A percentile compares a stretch with the other conserved stretches of the same genome.
Conservation (phyloP, 2,113 vertebrate species). For the Nanger granti region DNA sequence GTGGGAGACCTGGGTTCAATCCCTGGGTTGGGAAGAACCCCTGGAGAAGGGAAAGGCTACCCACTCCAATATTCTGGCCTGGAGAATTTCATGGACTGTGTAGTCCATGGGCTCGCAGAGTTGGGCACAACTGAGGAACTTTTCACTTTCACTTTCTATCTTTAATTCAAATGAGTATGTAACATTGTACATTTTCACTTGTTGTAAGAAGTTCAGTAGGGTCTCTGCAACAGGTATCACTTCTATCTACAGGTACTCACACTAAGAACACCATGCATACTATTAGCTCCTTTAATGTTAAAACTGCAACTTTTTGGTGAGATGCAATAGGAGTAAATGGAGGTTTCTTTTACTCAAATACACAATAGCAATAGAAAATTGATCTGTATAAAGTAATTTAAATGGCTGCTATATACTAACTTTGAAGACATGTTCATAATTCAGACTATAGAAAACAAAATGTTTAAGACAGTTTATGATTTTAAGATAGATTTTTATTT, state of each 20-base stretch:
- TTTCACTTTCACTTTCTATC: neutral
- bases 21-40: neutral
- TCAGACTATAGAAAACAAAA: constrained; percentile 2
- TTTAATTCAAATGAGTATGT: neutral
- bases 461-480: neutral
- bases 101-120: neutral
- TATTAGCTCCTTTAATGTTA: neutral
- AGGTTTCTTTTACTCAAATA: neutral
- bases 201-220: neutral
- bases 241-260: neutral
- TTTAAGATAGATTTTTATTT: neutral
- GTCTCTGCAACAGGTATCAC: neutral
- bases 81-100: neutral
- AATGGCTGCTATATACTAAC: neutral
- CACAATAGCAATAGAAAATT: neutral
- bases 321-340: neutral
- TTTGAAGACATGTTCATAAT: constrained; percentile 40
- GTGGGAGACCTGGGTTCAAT: neutral
- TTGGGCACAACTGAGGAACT: neutral
- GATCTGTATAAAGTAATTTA: constrained; percentile 6
- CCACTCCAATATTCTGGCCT: neutral
- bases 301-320: neutral
- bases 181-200: neutral
- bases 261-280: neutral
- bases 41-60: neutral